These are phyloP conservation scores for Phyllostomus discolor DNA, from an alignment of 2,113 vertebrate genomes.

Conservation along the genomic window DNA sequence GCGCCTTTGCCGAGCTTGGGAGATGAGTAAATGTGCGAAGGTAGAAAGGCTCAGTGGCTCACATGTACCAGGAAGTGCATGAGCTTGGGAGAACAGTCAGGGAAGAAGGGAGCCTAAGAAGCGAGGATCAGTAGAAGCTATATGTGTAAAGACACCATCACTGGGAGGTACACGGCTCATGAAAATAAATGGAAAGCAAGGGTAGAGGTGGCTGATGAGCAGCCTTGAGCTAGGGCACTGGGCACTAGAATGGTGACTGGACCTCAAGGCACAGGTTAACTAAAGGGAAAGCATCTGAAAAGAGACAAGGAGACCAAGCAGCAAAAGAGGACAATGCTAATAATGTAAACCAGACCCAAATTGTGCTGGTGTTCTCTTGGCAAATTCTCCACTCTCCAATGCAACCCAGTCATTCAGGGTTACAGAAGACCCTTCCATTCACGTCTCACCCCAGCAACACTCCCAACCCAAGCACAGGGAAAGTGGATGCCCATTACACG, in stretches of 20 bases:
- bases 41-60: background rate
- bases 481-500: background rate
- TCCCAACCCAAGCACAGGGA: background rate
- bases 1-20: background rate
- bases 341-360: background rate
- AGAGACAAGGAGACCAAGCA: background rate
- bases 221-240: background rate
- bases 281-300: background rate
- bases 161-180: background rate
- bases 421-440: background rate
- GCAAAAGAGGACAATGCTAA: background rate
- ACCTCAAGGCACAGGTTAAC: background rate
- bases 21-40: background rate
- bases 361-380: background rate
- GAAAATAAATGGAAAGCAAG: slow-evolving; percentile 3
- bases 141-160: background rate
- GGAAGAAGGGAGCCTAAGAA: background rate
- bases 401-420: background rate
- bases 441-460: background rate
- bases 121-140: background rate
- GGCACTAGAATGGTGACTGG: background rate
- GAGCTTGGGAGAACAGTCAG: background rate
- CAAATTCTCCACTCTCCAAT: background rate
- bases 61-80: background rate
- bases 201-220: background rate